Percentiles rank a stretch among this genome's conserved stretches.
phyloP scores from a whole-genome alignment of 2,797 vertebrate species.

The Enteromius afrohamiltoni region DNA sequence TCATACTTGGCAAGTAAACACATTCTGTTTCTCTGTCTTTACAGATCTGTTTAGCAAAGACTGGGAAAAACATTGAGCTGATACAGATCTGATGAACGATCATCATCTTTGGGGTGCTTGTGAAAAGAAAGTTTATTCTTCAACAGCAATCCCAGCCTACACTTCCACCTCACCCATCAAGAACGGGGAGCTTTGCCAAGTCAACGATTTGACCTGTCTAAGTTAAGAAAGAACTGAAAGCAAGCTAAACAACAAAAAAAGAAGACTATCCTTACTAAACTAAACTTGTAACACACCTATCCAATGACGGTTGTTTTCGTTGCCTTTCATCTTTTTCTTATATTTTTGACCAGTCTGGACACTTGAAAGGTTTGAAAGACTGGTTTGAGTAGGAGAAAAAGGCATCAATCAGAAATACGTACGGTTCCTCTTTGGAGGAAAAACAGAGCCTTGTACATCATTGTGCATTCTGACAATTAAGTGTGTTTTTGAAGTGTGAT shows the following conservation, averaged over 20 bases:
- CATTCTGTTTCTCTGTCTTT: slow-evolving; percentile 55
- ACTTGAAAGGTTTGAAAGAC: slow-evolving; percentile 69
- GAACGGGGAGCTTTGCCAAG: background rate
- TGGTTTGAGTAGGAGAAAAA: slow-evolving; percentile 37
- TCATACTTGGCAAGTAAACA: slow-evolving; percentile 16
- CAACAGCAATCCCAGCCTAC: background rate
- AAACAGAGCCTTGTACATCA: slow-evolving; percentile 71
- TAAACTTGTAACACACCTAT: slow-evolving; percentile 45
- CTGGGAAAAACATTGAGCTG: slow-evolving; percentile 5
- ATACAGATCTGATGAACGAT: background rate
- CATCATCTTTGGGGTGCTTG: background rate
- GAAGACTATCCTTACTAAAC: background rate
- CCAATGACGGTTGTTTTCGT: slow-evolving; percentile 79
- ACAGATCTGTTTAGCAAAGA: slow-evolving; percentile 61
- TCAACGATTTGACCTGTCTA: background rate
- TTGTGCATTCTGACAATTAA: slow-evolving; percentile 54
- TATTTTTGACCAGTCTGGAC: slow-evolving; percentile 77
- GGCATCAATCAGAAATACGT: slow-evolving; percentile 71
- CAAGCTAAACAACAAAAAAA: background rate
- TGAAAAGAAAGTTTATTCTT: background rate
- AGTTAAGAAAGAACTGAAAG: background rate
- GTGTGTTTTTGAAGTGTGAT: slow-evolving; percentile 3
- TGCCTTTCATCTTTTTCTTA: slow-evolving; percentile 78
- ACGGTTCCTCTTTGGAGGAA: slow-evolving; percentile 65
- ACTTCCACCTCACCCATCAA: background rate